phyloP scores from a whole-genome alignment of 1,140 invertebrate species.

The Drosophila gunungcola region DNA sequence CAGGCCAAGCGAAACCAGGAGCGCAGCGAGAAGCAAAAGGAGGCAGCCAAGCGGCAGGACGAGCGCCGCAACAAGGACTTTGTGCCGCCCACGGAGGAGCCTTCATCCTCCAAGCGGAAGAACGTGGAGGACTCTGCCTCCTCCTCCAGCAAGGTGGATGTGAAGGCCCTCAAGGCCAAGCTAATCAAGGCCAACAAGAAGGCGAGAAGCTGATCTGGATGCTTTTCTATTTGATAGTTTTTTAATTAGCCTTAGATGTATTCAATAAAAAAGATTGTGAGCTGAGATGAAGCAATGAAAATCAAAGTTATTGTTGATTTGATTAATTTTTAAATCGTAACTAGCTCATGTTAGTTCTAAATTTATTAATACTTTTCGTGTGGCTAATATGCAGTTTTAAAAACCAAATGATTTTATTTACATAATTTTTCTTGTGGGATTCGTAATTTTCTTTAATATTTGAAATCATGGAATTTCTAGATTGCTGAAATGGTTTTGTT shows the following conservation, averaged over 20 bases:
- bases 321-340: too few relatives aligned
- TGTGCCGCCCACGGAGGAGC: constrained; percentile 91
- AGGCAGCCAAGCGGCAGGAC: constrained; percentile 89
- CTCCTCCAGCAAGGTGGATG: constrained; percentile 55
- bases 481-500: too few relatives aligned
- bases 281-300: background rate
- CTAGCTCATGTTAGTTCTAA: too few relatives aligned
- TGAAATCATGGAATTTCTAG: too few relatives aligned
- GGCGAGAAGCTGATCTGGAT: constrained; percentile 35
- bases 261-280: constrained; percentile 20
- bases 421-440: too few relatives aligned
- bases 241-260: constrained; percentile 21
- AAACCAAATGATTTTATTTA: too few relatives aligned
- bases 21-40: constrained; percentile 90
- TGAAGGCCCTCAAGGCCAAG: constrained; percentile 74
- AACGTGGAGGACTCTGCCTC: constrained; percentile 10
- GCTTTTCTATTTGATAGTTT: constrained; percentile 32
- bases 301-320: background rate
- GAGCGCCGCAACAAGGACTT: constrained; percentile 93
- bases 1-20: constrained; percentile 90
- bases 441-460: too few relatives aligned
- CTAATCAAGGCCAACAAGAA: constrained; percentile 77
- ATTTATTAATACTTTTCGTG: too few relatives aligned
- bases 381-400: too few relatives aligned
- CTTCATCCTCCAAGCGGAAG: constrained; percentile 36